Conservation (phyloP, 1,140 invertebrate genomes). For the Drosophila athabasca region DNA sequence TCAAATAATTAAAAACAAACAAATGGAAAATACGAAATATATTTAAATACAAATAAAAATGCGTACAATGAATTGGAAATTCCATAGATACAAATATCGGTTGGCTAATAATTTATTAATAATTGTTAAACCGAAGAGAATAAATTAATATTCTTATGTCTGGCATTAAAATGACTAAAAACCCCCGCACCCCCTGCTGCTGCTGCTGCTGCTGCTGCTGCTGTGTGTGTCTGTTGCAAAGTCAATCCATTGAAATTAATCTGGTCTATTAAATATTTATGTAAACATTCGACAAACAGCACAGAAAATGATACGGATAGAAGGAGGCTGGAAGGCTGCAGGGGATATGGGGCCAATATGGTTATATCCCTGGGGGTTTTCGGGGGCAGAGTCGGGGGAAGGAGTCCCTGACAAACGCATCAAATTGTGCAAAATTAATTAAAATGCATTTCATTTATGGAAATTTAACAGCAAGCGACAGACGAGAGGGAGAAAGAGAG, state of each 20-base stretch:
- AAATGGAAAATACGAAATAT: too few relatives aligned
- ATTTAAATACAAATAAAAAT: constrained; percentile 30
- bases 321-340: not conserved
- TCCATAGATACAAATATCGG: constrained; percentile 1
- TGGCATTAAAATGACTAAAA: constrained; percentile 53
- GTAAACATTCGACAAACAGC: constrained; percentile 73
- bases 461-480: constrained; percentile 41
- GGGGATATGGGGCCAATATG: not conserved
- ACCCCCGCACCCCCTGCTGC: not conserved
- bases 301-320: not conserved
- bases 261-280: constrained; percentile 79
- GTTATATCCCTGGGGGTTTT: not conserved
- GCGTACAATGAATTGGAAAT: not conserved
- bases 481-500: not conserved
- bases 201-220: not conserved
- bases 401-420: constrained; percentile 31
- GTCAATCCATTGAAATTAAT: constrained; percentile 75
- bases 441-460: constrained; percentile 79
- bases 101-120: constrained; percentile 29
- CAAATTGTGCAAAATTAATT: constrained; percentile 74
- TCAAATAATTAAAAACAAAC: constrained; percentile 45
- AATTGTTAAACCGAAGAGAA: constrained; percentile 42
- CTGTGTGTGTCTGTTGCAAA: constrained; percentile 19
- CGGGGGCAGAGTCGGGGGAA: constrained; percentile 2
- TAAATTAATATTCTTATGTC: constrained; percentile 74